Evolutionary conservation across 2,113 vertebrate genomes (phyloP).

Genomic region (Enhydra lutris): DNA sequence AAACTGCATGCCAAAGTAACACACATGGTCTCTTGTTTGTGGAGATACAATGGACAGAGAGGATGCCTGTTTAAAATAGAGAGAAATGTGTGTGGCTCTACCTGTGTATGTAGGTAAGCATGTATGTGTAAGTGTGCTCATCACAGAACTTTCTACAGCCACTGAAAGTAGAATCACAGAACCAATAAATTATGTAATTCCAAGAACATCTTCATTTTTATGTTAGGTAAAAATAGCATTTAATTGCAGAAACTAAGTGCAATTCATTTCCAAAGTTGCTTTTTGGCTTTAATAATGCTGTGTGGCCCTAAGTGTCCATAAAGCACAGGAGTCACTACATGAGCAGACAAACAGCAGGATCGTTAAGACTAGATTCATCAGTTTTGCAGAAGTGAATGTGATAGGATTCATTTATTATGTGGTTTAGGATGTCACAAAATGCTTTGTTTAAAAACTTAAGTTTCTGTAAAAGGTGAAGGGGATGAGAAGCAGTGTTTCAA

Average conservation of each 20-base stretch:
- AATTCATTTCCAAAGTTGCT: slow-evolving; percentile 7
- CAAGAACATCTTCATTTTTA: not conserved
- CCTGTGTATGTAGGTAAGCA: not conserved
- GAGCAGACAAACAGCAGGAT: not conserved
- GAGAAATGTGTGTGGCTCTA: not conserved
- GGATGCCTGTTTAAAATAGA: not conserved
- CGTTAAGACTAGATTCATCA: not conserved
- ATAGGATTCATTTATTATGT: not conserved
- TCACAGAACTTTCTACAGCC: not conserved
- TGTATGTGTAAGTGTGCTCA: not conserved
- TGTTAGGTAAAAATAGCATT: not conserved
- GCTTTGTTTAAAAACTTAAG: not conserved
- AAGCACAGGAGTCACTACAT: not conserved
- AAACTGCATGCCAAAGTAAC: not conserved
- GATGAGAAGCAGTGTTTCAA: slow-evolving; percentile 5
- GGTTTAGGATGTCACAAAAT: not conserved
- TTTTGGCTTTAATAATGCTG: not conserved
- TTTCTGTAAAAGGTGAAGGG: not conserved
- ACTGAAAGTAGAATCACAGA: not conserved
- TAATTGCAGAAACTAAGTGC: not conserved
- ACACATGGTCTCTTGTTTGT: not conserved
- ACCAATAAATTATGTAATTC: not conserved
- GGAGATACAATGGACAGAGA: not conserved
- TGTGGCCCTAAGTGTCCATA: not conserved
- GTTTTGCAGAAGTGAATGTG: not conserved